A percentile compares a stretch with the other conserved stretches of the same genome.
Conservation (phyloP, 2,888 invertebrate species). For the Chrysina gloriosa region DNA sequence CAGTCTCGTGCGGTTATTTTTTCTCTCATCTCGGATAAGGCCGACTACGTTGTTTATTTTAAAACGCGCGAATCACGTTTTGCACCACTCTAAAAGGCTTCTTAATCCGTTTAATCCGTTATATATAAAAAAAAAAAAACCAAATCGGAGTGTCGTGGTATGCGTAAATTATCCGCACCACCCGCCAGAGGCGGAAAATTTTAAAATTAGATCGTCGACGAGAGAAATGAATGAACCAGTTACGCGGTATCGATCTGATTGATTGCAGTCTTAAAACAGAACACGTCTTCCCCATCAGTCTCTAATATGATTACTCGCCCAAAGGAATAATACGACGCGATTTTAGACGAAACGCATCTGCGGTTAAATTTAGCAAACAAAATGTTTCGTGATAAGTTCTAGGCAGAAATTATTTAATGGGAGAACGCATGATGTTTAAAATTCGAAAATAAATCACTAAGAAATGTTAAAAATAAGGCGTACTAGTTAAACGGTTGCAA, state of each 20-base stretch:
- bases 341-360: not conserved
- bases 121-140: not conserved
- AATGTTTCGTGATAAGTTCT: not conserved
- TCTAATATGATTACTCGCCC: not conserved
- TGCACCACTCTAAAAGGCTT: conserved; percentile 5
- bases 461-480: too few relatives aligned
- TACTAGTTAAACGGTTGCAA: too few relatives aligned
- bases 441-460: not conserved
- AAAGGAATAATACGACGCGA: not conserved
- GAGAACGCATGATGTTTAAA: not conserved
- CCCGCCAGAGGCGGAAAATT: conserved; percentile 11
- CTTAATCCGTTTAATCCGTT: not conserved
- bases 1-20: not conserved
- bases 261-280: conserved; percentile 1
- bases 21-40: not conserved
- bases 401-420: not conserved
- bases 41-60: not conserved
- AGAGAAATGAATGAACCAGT: conserved; percentile 28
- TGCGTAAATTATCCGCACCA: conserved; percentile 22
- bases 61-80: not conserved
- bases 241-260: conserved; percentile 25
- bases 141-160: not conserved
- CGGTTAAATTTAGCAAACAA: not conserved
- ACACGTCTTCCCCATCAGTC: conserved; percentile 7
- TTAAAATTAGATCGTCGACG: conserved; percentile 25